Evolutionary conservation across 2,797 vertebrate genomes (phyloP), one percentile per base, ranked within the genome.

Genomic region (Lates japonicus): DNA sequence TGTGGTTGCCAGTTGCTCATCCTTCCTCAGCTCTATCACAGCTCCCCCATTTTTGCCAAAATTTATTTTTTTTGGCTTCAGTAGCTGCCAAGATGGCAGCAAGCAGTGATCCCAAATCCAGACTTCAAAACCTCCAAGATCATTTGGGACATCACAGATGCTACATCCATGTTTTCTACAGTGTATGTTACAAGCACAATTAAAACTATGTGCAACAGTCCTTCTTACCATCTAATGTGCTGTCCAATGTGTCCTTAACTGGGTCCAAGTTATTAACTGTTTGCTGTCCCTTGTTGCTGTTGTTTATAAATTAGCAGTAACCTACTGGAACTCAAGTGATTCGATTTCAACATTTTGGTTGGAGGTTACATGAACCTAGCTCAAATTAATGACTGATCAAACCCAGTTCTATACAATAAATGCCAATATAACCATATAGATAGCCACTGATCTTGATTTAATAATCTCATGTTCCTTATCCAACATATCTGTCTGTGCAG

Each of bases 41-140:
- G n/a, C 31, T 71, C n/a, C n/a, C 8, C 48, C 25, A 2, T 42
- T 62, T 80, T 58, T 78, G 70, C 70, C 74, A 74, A 70, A 63
- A 62, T 51, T 7, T 42, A 14, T 42, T 72, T 76, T 76, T 67
- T 57, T 29, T 54, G 69, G 59, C 46, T 61, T 37, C 48, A 19
- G 70, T 44, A 22, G 33, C 20, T 49, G 81, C 66, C 64, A 74
- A 74, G 70, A 78, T 74, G 70, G 81, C 75, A 74, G 59, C 81
- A n/a, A 74, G 39, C 51, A 55, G 16, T 74, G 60, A 70, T 74
- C 60, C 39, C 39, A 70, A 74, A 83, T 83, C 33, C 70, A 83
- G 75, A 78, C 54, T 60, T 78, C 52, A 78, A 78, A 78, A 64
- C 52, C 75, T 65, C 60, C 25, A 5, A 4, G 54, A 78, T 74